phyloP scores from a whole-genome alignment of 2,888 invertebrate species.

The Abrostola tripartita region DNA sequence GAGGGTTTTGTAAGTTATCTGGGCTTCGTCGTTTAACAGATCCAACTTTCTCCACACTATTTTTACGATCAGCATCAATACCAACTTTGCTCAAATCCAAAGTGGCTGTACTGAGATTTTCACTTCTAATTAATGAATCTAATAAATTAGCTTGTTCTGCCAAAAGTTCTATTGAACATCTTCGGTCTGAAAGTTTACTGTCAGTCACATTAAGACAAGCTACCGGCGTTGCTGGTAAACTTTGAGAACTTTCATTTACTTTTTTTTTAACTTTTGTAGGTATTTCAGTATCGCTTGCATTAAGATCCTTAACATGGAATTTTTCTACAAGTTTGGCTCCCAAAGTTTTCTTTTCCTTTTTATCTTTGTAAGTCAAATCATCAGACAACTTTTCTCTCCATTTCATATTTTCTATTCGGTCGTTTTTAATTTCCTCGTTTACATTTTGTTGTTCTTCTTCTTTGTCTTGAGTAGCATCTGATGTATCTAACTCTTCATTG shows the following conservation, averaged over 20 bases:
- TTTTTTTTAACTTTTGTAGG: slow-evolving; percentile 36
- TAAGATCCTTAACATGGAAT: slow-evolving; percentile 90
- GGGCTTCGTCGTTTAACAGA: slow-evolving; percentile 60
- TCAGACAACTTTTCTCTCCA: slow-evolving; percentile 91
- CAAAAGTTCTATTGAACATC: slow-evolving; percentile 88
- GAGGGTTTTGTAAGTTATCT: slow-evolving; percentile 63
- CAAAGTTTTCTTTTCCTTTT: slow-evolving; percentile 90
- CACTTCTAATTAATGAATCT: slow-evolving; percentile 85
- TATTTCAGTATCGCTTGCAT: slow-evolving; percentile 65
- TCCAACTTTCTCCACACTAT: slow-evolving; percentile 43
- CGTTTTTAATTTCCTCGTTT: slow-evolving; percentile 33
- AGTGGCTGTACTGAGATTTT: slow-evolving; percentile 83
- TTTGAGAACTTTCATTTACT: slow-evolving; percentile 37
- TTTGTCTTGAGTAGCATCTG: slow-evolving; percentile 46
- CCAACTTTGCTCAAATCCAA: slow-evolving; percentile 85
- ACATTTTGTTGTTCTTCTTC: slow-evolving; percentile 4
- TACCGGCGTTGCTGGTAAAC: slow-evolving; percentile 46
- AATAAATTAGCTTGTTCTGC: slow-evolving; percentile 87
- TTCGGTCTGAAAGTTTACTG: slow-evolving; percentile 77
- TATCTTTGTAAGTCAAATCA: slow-evolving; percentile 84
- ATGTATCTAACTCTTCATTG: slow-evolving; percentile 53
- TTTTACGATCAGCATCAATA: slow-evolving; percentile 55
- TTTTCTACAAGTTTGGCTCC: slow-evolving; percentile 93
- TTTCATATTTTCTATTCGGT: slow-evolving; percentile 57
- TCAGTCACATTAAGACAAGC: slow-evolving; percentile 36